Evolutionary conservation across 2,113 vertebrate genomes (phyloP), one percentile per base, ranked within the genome.

Genomic region (Coregonus clupeaformis): DNA sequence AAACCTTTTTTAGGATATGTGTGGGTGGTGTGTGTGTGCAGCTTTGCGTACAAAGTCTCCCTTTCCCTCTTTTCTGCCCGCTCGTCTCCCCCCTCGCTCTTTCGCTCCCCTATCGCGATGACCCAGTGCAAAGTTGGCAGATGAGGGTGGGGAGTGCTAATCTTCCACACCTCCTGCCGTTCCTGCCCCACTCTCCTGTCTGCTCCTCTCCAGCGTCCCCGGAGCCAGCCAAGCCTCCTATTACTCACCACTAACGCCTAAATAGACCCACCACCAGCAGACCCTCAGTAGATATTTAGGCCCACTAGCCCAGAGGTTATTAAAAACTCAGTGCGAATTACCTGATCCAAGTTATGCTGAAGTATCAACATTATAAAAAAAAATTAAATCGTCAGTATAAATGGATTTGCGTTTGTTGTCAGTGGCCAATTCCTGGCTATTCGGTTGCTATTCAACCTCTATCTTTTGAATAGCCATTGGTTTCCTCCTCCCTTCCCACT

Each of bases 161-260:
- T 83, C 82, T 81, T 83, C n/a, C 79, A 81, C 79, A 80, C 84
- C 80, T 80, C 71, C 77, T 71, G 75, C 70, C 67, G 78, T 73
- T 74, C n/a, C 69, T 74, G 72, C 70, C 81, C 78, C 76, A 80
- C 77, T 74, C 68, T 22, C 18, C 57, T 20, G 4, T 20, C 52
- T 55, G 14, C 52, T 20, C 18, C 52, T 22, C 57, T 60, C 57
- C 57, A n/a, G 18, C n/a, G 0, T 22, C n/a, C n/a, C n/a, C 57
- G 18, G n/a, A 24, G 57, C 6, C 57, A 60, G 57, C 18, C 36
- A 42, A 11, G 2, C 36, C 9, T 42, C 36, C n/a, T 7, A 18
- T 20, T 30, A n/a, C n/a, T 30, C 71, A 72, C 59, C 32, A 47
- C n/a, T 4, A 18, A 6, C 13, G 22, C 22, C n/a, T n/a, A 69